These are phyloP conservation scores for Zaprionus ornatus DNA, from an alignment of 1,140 invertebrate species.

Conservation along the genomic window DNA sequence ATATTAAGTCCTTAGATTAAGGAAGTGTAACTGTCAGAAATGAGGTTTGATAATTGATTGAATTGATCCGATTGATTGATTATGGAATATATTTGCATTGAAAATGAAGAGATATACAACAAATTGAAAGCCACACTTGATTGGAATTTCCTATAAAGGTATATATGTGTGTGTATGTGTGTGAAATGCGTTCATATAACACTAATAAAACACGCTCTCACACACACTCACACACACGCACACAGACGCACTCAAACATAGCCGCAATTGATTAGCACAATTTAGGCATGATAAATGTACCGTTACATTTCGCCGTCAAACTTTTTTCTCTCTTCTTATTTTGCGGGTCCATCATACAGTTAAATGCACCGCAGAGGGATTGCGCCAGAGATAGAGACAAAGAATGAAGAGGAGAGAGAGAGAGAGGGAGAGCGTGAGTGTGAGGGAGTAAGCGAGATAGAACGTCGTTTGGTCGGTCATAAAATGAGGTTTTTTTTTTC, in stretches of 20 bases:
- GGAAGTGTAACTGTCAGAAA: not conserved
- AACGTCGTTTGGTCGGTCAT: not conserved
- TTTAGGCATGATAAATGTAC: constrained; percentile 67
- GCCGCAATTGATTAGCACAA: constrained; percentile 66
- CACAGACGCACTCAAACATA: not conserved
- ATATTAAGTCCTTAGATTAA: not conserved
- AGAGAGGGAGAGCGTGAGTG: not conserved
- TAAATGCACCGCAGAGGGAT: constrained; percentile 32
- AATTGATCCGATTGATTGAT: constrained; percentile 26
- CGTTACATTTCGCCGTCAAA: constrained; percentile 31
- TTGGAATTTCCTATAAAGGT: constrained; percentile 4
- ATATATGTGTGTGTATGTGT: not conserved
- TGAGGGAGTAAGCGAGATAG: not conserved
- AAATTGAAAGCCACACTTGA: constrained; percentile 29
- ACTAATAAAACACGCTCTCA: not conserved
- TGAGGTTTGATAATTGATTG: constrained; percentile 7
- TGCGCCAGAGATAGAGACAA: not conserved
- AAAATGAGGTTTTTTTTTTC: constrained; percentile 16
- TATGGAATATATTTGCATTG: constrained; percentile 13
- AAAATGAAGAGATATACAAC: constrained; percentile 12
- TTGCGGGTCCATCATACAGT: constrained; percentile 31
- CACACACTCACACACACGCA: not conserved
- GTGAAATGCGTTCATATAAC: not conserved
- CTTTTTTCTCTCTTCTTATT: constrained; percentile 16
- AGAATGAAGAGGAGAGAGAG: not conserved